phyloP scores from a whole-genome alignment of 2,888 invertebrate species.

The Ernsta delagoae region DNA sequence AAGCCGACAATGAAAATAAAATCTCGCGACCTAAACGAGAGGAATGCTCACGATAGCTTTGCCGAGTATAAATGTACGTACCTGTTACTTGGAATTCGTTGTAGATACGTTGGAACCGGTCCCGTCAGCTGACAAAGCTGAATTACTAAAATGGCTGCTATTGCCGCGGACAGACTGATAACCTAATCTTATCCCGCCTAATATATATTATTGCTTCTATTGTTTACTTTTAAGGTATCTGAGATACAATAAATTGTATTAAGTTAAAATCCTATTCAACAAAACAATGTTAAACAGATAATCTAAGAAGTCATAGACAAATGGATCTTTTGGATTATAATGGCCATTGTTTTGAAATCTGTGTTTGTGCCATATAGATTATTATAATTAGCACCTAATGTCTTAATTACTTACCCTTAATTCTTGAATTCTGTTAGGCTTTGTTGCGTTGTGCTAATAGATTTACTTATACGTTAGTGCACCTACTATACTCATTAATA shows the following conservation, averaged over 20 bases:
- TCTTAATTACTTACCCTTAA: too few species aligned
- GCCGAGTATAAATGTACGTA: constrained; percentile 52
- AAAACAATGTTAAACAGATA: constrained; percentile 21
- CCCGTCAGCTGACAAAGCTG: constrained; percentile 69
- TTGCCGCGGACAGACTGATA: constrained; percentile 53
- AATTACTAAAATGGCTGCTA: constrained; percentile 60
- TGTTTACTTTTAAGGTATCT: constrained; percentile 38
- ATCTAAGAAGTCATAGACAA: constrained; percentile 6
- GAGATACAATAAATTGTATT: constrained; percentile 31
- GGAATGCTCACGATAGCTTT: constrained; percentile 61
- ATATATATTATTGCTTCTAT: constrained; percentile 39
- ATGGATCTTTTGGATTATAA: constrained; percentile 16
- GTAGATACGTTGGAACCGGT: constrained; percentile 68
- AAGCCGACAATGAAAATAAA: constrained; percentile 53
- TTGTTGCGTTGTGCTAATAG: too few species aligned
- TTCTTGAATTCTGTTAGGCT: too few species aligned
- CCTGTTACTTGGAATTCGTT: constrained; percentile 73
- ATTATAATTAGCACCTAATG: background rate
- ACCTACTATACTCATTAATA: too few species aligned
- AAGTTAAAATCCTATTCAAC: constrained; percentile 7
- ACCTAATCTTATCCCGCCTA: constrained; percentile 50
- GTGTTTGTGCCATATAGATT: background rate
- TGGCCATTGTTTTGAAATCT: constrained; percentile 15
- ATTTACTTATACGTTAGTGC: too few species aligned
- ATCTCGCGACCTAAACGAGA: constrained; percentile 52